Evolutionary conservation across 2,113 vertebrate genomes (phyloP).

Genomic region (Struthio camelus): DNA sequence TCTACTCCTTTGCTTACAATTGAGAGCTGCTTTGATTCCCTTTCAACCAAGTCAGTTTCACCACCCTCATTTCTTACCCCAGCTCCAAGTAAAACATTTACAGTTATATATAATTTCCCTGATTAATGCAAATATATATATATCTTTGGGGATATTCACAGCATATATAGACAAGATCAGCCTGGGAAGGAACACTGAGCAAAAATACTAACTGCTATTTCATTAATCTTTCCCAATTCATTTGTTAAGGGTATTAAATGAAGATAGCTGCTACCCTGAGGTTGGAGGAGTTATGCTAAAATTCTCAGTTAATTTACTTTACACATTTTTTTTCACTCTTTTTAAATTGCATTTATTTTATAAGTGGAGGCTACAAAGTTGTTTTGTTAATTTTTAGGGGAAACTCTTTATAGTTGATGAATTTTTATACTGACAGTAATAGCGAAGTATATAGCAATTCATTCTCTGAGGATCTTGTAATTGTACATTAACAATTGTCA

Average conservation of each 20-base stretch:
- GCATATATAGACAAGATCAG: not conserved
- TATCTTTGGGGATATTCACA: too few relatives aligned
- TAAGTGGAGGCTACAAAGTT: not conserved
- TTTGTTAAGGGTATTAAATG: not conserved
- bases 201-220: not conserved
- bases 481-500: not conserved
- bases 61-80: not conserved
- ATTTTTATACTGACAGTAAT: not conserved
- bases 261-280: not conserved
- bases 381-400: not conserved
- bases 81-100: not conserved
- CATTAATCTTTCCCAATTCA: not conserved
- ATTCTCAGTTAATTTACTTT: not conserved
- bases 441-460: not conserved
- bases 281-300: not conserved
- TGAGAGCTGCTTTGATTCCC: not conserved
- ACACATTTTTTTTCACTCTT: not conserved
- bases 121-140: not conserved
- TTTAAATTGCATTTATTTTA: not conserved
- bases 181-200: not conserved
- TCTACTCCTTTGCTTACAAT: not conserved
- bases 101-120: not conserved
- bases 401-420: not conserved
- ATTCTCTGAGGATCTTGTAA: not conserved
- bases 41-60: not conserved